Conservation (phyloP, 1,140 invertebrate species). For the Pantala flavescens region DNA sequence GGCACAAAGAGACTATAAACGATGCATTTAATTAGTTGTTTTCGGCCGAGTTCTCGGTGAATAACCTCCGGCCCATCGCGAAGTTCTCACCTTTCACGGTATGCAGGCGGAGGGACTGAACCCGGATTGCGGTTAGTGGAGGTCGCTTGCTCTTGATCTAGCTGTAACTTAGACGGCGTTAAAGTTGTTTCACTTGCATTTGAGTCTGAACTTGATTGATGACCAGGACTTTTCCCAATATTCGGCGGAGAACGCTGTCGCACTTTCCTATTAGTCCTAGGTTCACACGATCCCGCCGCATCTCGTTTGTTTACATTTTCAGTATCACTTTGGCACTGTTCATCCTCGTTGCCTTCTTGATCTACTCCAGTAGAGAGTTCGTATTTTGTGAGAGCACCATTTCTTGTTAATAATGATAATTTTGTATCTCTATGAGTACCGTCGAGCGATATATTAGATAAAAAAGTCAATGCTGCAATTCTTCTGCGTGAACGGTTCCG, state of each 20-base stretch:
- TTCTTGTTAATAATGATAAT: conserved; percentile 45
- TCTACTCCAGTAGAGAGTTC: neutral
- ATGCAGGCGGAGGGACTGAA: neutral
- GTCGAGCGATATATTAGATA: conserved; percentile 90
- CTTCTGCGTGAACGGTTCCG: conserved; percentile 54
- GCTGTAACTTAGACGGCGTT: conserved; percentile 11
- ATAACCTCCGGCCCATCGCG: neutral
- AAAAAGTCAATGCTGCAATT: conserved; percentile 78
- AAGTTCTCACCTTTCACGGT: neutral
- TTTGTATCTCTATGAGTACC: conserved; percentile 78
- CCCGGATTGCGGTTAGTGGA: neutral
- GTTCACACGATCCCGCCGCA: conserved; percentile 11
- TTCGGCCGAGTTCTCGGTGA: neutral
- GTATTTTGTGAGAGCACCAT: conserved; percentile 29
- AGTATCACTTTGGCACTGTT: conserved; percentile 12
- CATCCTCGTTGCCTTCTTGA: conserved; percentile 11
- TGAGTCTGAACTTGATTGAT: conserved; percentile 14
- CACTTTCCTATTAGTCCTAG: conserved; percentile 14
- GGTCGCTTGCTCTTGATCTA: conserved; percentile 11
- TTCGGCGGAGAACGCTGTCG: conserved; percentile 5
- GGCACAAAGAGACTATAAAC: too few relatives aligned
- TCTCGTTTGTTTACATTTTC: conserved; percentile 16
- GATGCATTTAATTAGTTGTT: too few relatives aligned
- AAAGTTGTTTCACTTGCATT: conserved; percentile 15
- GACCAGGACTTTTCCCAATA: conserved; percentile 13